These are phyloP conservation scores for Athrips mouffetella DNA, from an alignment of 2,888 invertebrate species.

Conservation along the genomic window DNA sequence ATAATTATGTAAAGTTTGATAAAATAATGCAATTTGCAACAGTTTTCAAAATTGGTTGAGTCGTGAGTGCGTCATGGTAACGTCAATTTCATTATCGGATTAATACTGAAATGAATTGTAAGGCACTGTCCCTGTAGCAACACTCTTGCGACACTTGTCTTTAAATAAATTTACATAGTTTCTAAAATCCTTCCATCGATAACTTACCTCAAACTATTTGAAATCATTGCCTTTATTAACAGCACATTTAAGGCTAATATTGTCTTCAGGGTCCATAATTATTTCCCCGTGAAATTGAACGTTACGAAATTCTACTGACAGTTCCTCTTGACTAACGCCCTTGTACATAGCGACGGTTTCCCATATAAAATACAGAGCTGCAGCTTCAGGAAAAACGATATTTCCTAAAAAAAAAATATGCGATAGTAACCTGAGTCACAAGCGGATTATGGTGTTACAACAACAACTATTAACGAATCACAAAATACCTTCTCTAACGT, in stretches of 20 bases:
- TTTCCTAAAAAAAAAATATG: conserved; percentile 1
- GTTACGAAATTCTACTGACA: not conserved
- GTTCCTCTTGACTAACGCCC: not conserved
- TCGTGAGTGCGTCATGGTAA: too few species aligned
- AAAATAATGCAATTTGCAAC: too few species aligned
- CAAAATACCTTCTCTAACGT: not conserved
- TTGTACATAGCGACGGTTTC: conserved; percentile 1
- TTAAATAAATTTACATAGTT: not conserved
- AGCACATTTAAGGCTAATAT: not conserved
- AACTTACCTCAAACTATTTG: conserved; percentile 6
- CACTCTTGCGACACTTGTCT: too few species aligned
- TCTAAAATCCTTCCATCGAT: not conserved
- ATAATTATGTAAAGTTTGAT: not conserved
- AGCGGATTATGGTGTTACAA: not conserved
- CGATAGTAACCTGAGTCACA: not conserved
- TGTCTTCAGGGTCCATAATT: not conserved
- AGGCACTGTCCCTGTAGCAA: too few species aligned
- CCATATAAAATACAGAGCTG: not conserved
- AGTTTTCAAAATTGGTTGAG: too few species aligned
- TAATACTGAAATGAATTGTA: too few species aligned
- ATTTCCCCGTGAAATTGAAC: not conserved
- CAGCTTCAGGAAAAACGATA: not conserved
- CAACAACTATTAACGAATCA: not conserved
- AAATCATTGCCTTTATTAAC: conserved; percentile 2
- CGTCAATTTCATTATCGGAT: too few species aligned